phyloP scores from a whole-genome alignment of 2,888 invertebrate species.

The Drosophila flavopinicola region DNA sequence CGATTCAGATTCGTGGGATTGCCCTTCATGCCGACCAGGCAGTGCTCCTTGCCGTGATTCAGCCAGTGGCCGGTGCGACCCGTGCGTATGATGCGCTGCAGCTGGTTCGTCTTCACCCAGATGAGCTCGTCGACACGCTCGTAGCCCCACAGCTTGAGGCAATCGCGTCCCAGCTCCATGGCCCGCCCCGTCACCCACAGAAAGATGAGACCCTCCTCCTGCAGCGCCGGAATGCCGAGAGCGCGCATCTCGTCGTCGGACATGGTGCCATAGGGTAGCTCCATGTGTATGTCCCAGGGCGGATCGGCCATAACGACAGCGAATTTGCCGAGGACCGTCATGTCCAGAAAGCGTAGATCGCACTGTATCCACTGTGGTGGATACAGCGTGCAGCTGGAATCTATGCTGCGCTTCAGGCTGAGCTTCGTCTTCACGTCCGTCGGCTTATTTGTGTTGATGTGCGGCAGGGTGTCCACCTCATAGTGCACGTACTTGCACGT shows the following conservation, averaged over 20 bases:
- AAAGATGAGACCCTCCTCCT: constrained; percentile 98
- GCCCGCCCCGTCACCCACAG: constrained; percentile 98
- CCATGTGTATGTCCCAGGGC: constrained; percentile 99
- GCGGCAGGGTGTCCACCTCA: constrained; percentile 91
- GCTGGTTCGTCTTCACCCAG: constrained; percentile 99
- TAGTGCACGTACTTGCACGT: constrained; percentile 99
- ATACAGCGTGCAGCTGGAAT: constrained; percentile 88
- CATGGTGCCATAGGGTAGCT: constrained; percentile 98
- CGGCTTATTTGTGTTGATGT: constrained; percentile 83
- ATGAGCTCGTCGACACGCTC: constrained; percentile 98
- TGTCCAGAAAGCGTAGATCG: constrained; percentile 89
- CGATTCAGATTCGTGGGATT: constrained; percentile 95
- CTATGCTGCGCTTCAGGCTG: constrained; percentile 82
- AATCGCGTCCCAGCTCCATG: constrained; percentile 95
- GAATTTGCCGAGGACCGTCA: constrained; percentile 91
- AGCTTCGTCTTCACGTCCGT: constrained; percentile 82
- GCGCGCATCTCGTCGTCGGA: constrained; percentile 99
- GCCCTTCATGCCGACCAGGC: constrained; percentile 98
- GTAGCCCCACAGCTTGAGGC: constrained; percentile 98
- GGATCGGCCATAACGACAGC: constrained; percentile 99
- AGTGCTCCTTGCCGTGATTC: constrained; percentile 99
- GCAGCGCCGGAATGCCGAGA: constrained; percentile 95
- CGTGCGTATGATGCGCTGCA: constrained; percentile 97
- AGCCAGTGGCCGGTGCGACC: constrained; percentile 99
- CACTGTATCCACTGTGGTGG: constrained; percentile 99